Conservation (phyloP, 2,797 vertebrate species). For the Diglossa cyanea region DNA sequence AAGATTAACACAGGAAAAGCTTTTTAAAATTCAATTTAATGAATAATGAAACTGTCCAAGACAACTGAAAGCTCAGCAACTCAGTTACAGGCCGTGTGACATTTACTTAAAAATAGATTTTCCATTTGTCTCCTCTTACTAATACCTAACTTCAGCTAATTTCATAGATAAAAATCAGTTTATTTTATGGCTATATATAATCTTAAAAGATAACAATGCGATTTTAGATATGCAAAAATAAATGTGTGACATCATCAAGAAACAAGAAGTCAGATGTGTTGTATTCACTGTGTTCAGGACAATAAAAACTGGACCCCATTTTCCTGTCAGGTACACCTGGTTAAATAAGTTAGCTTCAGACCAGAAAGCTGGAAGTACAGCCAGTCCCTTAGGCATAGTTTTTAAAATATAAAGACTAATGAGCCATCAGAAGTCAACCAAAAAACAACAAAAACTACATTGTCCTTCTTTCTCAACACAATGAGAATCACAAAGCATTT, state of each 20-base stretch:
- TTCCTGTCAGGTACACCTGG: background rate
- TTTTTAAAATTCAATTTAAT: conserved; percentile 15
- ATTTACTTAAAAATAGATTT: conserved; percentile 34
- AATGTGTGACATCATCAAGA: background rate
- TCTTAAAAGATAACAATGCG: background rate
- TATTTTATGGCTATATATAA: background rate
- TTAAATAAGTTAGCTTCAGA: background rate
- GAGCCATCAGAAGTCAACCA: background rate
- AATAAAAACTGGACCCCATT: background rate
- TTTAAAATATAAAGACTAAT: background rate
- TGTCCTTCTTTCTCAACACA: background rate
- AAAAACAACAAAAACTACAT: background rate
- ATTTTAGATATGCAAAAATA: background rate
- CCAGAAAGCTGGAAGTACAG: background rate
- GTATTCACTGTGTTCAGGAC: background rate
- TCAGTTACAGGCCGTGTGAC: background rate
- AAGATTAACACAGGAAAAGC: conserved; percentile 14
- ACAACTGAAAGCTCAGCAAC: conserved; percentile 39
- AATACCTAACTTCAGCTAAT: background rate
- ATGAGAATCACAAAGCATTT: background rate
- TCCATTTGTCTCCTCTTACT: background rate
- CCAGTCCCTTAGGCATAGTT: background rate
- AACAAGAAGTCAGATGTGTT: background rate
- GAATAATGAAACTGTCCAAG: conserved; percentile 36
- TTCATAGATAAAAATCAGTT: background rate